Base-by-base conservation (phyloP, 2,888 invertebrate species). In the Drosophila pseudotalamancana region DNA sequence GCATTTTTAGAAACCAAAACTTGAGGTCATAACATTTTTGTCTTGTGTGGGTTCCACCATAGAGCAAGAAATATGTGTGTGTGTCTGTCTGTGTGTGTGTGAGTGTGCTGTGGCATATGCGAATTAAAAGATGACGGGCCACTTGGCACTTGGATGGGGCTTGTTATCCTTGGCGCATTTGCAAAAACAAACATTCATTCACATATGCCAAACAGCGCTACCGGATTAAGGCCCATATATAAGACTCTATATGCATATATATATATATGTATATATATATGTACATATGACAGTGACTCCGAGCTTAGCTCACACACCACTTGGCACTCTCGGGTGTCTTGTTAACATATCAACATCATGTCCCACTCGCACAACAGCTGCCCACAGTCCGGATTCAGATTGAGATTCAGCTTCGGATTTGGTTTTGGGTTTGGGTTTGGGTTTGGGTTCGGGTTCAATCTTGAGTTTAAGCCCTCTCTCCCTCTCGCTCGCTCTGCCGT, bases 271-370 rank as follows among this genome's bases (percentile, higher is more conserved):
- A 8, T 11, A 16, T 19, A 6, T 61, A 43, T 42, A 31, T 31
- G 50, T 83, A 71, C 87, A 82, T 84, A 85, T 81, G 87, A 87
- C 81, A 68, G 77, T 56, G 72, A 62, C 63, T 53, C 19, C n/a
- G 62, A 48, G 49, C 53, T 55, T 45, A 67, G 49, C 71, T 64
- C 71, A 63, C 76, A 75, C 71, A 79, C 88, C 74, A 88, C 87
- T 88, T 84, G 87, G 86, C 80, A 83, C 88, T 83, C 87, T 82
- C 77, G 82, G 85, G 87, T 85, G 85, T 87, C 88, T 84, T 84
- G 88, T 84, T 84, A 84, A 84, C 84, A 84, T 84, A 85, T 88
- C 88, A 88, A 84, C 88, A 84, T 84, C 88, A 81, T 84, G 87
- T 84, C 87, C 78, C 88, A 80, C 84, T 87, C 79, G 72, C 76